Evolutionary conservation across 2,888 invertebrate genomes (phyloP), one percentile per base, ranked within the genome.

Genomic region (Eilema caniola): DNA sequence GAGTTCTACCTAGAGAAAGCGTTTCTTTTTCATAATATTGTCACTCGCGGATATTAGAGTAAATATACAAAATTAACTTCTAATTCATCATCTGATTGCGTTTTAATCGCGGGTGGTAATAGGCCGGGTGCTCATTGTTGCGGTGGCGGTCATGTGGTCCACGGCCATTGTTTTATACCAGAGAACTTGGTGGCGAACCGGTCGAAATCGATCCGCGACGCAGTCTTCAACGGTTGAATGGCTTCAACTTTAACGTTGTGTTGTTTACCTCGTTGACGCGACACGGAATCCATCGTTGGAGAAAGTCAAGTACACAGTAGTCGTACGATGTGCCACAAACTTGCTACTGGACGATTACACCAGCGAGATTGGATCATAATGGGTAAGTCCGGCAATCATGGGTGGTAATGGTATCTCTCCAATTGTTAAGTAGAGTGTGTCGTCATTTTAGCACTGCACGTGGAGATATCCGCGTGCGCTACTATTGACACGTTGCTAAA

Each of bases 261-360:
- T 88, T 93, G 92, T 92, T 93, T 93, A 93, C 93, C 90, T 92
- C 91, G 88, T 90, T 90, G 91, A 91, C 90, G 90, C 90, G 91
- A 90, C 92, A 91, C 90, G 92, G 93, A 91, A 93, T 93, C 91
- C 85, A 85, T 86, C 83, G 86, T 86, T 83, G 89, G 95, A 93
- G 95, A 95, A 95, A 95, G 95, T 94, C 93, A 91, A 92, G 92
- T 92, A 92, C 92, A 86, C 85, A 87, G 85, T 76, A 87, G 85
- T 76, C 87, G 89, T 89, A 87, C 89, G 87, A 88, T 88, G 92
- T 89, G 88, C 92, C 79, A 93, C 91, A 92, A 87, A 84, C 78
- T 80, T 84, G 80, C 84, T 81, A 83, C 88, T 83, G 88, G 84
- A 87, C 86, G 86, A 89, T 91, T 90, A 90, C 89, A 89, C 86